Evolutionary conservation across 2,113 vertebrate species (phyloP), one percentile per base, ranked within the genome.

Genomic region (Chlorocebus sabaeus): DNA sequence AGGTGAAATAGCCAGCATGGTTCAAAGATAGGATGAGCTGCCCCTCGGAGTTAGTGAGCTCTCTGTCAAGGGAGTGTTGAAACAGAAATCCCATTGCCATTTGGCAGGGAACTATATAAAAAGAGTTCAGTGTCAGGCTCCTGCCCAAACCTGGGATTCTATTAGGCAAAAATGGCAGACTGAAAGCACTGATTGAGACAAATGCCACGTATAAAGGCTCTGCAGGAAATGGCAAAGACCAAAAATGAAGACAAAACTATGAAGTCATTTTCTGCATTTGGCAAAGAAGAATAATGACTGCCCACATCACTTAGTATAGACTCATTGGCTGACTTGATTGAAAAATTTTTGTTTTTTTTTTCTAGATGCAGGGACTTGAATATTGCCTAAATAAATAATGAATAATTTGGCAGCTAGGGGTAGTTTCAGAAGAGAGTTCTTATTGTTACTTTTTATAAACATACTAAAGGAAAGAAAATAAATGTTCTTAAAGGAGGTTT

Each of bases 311-410:
- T 78, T 73, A 81, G 25, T 32, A 38, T 30, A 75, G n/a, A 73
- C 16, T 75, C n/a, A 68, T 23, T 93, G 59, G 30, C 30, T 38
- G 23, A 79, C 85, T 89, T 18, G 22, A 45, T 40, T 73, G 82
- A 80, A 97, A 43, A 4, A 43, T 86, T 93, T 95, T 68, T 30
- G 5, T 22, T 94, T 93, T 50, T 93, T 83, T 93, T 83, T 94
- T 89, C 88, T 95, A 64, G 95, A 92, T 22, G 67, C 9, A 81
- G 50, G 43, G 50, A 50, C 32, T 82, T 95, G 67, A 93, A 87
- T 83, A 59, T 95, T 88, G 80, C n/a, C 75, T 92, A 92, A 76
- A 94, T 97, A 97, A 96, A 70, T 97, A 92, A 52, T 80, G 57
- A 35, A 50, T 75, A 95, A 95, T 90, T 96, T 90, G 80, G 35